Percentiles rank a stretch among this genome's conserved stretches.
Evolutionary conservation across 2,113 vertebrate genomes (phyloP).

Genomic region (Hipposideros armiger): DNA sequence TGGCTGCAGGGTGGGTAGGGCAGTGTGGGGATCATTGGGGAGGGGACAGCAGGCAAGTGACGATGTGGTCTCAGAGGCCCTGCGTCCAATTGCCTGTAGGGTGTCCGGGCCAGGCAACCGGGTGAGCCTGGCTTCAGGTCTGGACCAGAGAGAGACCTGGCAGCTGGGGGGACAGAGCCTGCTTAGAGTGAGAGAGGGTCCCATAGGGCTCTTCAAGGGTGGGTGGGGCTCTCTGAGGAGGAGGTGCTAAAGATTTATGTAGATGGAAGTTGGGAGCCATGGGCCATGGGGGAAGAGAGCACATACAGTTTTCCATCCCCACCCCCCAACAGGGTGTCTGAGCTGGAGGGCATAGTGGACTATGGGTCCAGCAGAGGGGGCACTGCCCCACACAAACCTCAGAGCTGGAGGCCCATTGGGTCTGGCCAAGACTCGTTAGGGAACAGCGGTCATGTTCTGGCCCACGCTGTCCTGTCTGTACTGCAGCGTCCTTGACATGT

Average conservation of each 20-base stretch:
- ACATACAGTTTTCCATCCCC: too few species aligned
- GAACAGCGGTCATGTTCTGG: accelerated
- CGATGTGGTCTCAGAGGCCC: not conserved
- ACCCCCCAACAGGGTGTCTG: not conserved
- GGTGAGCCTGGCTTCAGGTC: not conserved
- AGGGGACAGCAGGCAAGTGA: not conserved
- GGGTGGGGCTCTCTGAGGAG: not conserved
- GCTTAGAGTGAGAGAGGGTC: not conserved
- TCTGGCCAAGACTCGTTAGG: not conserved
- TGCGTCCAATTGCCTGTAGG: accelerated
- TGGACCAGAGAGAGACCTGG: not conserved
- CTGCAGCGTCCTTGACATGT: too few species aligned
- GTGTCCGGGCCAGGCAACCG: not conserved
- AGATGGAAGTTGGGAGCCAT: too few species aligned
- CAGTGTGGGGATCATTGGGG: accelerated
- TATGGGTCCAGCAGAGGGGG: too few species aligned
- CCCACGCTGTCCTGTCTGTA: accelerated
- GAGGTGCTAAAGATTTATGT: too few species aligned
- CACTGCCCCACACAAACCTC: not conserved
- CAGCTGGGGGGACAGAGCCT: not conserved
- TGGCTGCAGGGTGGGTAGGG: accelerated
- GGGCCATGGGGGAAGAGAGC: accelerated
- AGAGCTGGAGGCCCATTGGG: not conserved
- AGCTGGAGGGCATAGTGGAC: too few species aligned
- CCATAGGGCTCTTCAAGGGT: not conserved